Evolutionary conservation across 2,113 vertebrate genomes (phyloP), one percentile per base, ranked within the genome.

Genomic region (Cavia porcellus): DNA sequence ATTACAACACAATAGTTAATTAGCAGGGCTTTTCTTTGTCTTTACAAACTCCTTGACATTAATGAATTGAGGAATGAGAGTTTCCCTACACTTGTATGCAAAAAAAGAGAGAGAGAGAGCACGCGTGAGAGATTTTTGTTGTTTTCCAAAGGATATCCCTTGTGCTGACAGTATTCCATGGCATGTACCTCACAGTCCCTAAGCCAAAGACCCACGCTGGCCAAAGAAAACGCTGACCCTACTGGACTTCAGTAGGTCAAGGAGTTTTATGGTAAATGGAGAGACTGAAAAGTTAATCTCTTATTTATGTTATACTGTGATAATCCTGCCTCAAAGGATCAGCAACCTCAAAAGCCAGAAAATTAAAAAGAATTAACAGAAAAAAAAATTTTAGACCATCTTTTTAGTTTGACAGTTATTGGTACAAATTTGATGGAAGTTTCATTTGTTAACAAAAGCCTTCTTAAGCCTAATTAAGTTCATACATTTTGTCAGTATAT

Each of bases 121-220:
- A 32, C 45, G 61, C 57, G 68, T 45, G 57, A 0, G 3, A 97
- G 20, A 52, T 70, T 93, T 97, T 90, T 32, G 38, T 97, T 99
- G 98, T 99, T 99, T 99, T 98, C 98, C 97, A 98, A 98, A 99
- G 98, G 98, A 99, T 99, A 98, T 99, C 98, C 98, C 98, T 98
- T 98, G 97, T 98, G 98, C 98, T 98, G 98, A 99, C 98, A 97
- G 96, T 77, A 98, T 98, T 98, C 95, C 96, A 94, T 89, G 97
- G 98, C 96, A 45, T 98, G 98, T 98, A 98, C 98, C 95, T 96
- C 89, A 96, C 79, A 86, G 96, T 97, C 87, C 98, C 96, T 97
- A 97, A 97, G 98, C 96, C 98, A 98, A 98, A 97, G 97, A 95
- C 77, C 91, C 95, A 96, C 96, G 96, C 98, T 89, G 80, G 98